phyloP scores from a whole-genome alignment of 2,888 invertebrate genomes.

The Dysmachus trigonus region DNA sequence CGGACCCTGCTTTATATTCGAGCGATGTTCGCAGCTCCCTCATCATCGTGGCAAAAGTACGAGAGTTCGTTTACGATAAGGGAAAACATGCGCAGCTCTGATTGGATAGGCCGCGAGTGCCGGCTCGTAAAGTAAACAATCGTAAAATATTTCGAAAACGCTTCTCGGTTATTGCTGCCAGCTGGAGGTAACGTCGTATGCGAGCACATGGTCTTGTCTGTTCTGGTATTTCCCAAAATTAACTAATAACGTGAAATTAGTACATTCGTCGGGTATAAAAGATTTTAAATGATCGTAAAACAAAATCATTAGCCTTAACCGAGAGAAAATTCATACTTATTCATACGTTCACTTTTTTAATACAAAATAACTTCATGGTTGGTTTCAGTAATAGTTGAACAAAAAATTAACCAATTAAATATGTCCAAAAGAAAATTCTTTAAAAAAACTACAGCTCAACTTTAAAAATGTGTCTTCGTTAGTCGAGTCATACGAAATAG shows the following conservation, averaged over 20 bases:
- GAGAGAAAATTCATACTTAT: neutral
- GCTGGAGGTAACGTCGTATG: neutral
- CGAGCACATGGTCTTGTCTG: neutral
- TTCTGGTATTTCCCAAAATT: neutral
- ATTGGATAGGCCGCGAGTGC: neutral
- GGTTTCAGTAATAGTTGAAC: too few relatives aligned
- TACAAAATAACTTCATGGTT: too few relatives aligned
- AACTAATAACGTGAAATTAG: neutral
- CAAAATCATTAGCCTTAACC: neutral
- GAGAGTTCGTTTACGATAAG: neutral
- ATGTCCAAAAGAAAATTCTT: too few relatives aligned
- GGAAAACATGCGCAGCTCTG: neutral
- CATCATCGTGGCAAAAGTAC: neutral
- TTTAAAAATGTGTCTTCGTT: too few relatives aligned
- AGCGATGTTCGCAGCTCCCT: neutral
- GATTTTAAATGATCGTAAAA: neutral
- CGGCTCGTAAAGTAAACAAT: neutral
- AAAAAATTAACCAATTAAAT: too few relatives aligned
- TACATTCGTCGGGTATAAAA: neutral
- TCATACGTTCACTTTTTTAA: too few relatives aligned
- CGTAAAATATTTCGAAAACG: neutral
- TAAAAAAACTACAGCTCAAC: too few relatives aligned
- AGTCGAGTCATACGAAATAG: too few relatives aligned
- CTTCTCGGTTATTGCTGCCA: neutral
- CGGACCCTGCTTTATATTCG: neutral